A percentile compares a stretch with the other conserved stretches of the same genome.
Conservation (phyloP, 2,113 vertebrate genomes). For the Elgaria multicarinata region DNA sequence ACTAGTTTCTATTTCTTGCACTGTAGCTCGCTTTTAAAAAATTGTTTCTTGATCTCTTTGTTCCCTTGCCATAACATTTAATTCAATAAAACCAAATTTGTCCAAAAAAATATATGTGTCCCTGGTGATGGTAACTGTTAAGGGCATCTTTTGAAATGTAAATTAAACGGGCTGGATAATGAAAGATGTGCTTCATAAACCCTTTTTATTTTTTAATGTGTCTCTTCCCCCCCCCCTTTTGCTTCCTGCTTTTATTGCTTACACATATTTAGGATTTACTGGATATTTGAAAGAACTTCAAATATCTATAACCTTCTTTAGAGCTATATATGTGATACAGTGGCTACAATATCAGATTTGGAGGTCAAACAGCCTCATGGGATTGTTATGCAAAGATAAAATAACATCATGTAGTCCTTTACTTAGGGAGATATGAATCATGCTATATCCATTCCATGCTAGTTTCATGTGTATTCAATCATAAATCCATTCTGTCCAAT, state of each 20-base stretch:
- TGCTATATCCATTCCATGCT: no score
- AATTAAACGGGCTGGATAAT: constrained; percentile 21
- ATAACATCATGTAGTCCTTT: neutral
- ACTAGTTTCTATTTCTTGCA: neutral
- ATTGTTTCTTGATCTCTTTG: neutral
- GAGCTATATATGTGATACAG: neutral
- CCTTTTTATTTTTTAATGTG: neutral
- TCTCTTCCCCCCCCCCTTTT: constrained; percentile 15
- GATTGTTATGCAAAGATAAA: neutral
- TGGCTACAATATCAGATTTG: neutral
- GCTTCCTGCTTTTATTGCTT: constrained; percentile 19
- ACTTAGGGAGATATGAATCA: no score
- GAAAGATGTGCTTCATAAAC: constrained; percentile 9
- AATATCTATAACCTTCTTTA: neutral
- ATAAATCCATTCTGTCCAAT: no score
- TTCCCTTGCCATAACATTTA: neutral
- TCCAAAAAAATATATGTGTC: neutral
- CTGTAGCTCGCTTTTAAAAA: fast-evolving
- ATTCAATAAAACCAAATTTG: constrained; percentile 22
- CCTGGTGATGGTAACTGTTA: neutral
- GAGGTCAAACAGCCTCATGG: neutral
- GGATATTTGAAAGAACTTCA: constrained; percentile 1
- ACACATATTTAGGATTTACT: neutral
- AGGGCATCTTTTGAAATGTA: constrained; percentile 15
- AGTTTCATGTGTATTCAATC: no score